A percentile compares a stretch with the other conserved stretches of the same genome.
Evolutionary conservation across 2,113 vertebrate genomes (phyloP).

Genomic region (Numida meleagris): DNA sequence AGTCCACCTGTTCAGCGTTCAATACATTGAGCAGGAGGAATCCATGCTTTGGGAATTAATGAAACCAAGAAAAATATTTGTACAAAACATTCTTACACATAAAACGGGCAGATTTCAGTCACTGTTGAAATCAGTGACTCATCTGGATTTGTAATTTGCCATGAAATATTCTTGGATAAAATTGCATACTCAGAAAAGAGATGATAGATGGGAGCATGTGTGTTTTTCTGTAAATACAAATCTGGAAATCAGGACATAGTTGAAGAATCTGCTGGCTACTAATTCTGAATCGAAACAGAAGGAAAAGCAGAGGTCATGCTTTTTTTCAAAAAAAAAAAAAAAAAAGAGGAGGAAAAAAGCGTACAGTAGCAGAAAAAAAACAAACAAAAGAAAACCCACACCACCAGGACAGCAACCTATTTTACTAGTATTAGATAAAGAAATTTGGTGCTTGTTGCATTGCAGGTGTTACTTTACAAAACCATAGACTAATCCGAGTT

Average conservation of each 20-base stretch:
- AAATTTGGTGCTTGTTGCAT: fast-evolving
- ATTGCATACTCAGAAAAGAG: not conserved
- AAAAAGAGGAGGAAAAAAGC: not conserved
- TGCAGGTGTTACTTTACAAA: not conserved
- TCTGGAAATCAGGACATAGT: constrained; percentile 15
- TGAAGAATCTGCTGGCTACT: not conserved
- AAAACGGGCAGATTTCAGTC: not conserved
- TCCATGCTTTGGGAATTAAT: not conserved
- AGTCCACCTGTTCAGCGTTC: not conserved
- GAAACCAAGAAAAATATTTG: not conserved
- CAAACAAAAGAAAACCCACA: not conserved
- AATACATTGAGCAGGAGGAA: not conserved
- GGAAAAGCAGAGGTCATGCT: not conserved
- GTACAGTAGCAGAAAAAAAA: not conserved
- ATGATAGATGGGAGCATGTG: not conserved
- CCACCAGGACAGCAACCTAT: not conserved
- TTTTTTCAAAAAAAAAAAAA: not conserved
- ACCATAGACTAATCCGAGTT: too few relatives aligned
- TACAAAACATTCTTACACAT: not conserved
- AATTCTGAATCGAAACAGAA: not conserved
- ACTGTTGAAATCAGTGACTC: constrained; percentile 29
- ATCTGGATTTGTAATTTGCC: not conserved
- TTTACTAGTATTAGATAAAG: not conserved
- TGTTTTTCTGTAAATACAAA: not conserved
- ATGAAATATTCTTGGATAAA: constrained; percentile 18